Evolutionary conservation across 2,797 vertebrate genomes (phyloP), one percentile per base, ranked within the genome.

Genomic region (Arnoldichthys spilopterus): DNA sequence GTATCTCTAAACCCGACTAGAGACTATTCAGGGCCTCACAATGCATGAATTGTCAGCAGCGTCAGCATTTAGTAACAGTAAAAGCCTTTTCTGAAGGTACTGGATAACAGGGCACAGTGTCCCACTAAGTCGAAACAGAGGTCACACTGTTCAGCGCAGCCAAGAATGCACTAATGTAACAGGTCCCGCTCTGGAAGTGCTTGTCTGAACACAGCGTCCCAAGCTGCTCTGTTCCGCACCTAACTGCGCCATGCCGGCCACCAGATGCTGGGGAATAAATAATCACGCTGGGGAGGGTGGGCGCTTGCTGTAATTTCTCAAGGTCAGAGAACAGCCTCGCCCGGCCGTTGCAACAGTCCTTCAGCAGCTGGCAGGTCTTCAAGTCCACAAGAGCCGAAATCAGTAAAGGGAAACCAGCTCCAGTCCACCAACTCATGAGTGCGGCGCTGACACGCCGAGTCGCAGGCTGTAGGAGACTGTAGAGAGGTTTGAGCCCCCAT

Each of bases 341-440:
- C 37, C 83, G 82, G 69, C 59, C 61, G 63, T 62, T 61, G 30
- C 61, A 79, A 71, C 67, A 68, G 62, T 58, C 79, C 67, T 53
- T 51, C 70, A 83, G 72, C 82, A 88, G 82, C 83, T 85, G 88
- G 83, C 75, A 81, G 22, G 51, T 86, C 81, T 5, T n/a, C n/a
- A n/a, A n/a, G 75, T 76, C 78, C 62, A 64, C 56, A 45, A 66
- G 62, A 83, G 87, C 88, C 81, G 79, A 87, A 93, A 93, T 93
- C 89, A 92, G 86, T 80, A 54, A n/a, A 30, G 61, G 37, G 34
- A 70, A 59, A 72, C 69, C 32, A 71, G 71, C 73, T 11, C 64
- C 56, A 68, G 83, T 71, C 43, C 56, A 47, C 75, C 74, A 73
- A 82, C 74, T 77, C 83, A 80, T 69, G 86, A 87, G 85, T 79